phyloP scores from a whole-genome alignment of 1,140 invertebrate species.

The Lanistes nyassanus region DNA sequence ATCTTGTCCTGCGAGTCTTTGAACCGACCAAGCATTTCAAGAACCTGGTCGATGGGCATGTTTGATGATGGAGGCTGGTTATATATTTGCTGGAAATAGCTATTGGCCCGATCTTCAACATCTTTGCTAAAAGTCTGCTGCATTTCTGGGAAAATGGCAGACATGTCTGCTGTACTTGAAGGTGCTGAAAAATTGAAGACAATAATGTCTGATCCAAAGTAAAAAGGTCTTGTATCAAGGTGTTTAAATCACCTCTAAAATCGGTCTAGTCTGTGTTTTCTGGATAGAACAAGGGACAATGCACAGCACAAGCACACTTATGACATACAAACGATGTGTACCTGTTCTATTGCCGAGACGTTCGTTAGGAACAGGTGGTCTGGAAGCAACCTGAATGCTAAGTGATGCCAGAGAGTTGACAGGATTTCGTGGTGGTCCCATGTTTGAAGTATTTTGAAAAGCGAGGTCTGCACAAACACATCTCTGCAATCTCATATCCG shows the following conservation, averaged over 20 bases:
- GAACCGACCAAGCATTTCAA: conserved; percentile 93
- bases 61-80: conserved; percentile 95
- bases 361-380: conserved; percentile 41
- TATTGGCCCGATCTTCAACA: conserved; percentile 96
- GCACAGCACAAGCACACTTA: no score
- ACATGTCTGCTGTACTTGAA: conserved; percentile 45
- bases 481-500: no score
- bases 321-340: neutral
- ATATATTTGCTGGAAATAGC: conserved; percentile 97
- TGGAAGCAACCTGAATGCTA: conserved; percentile 49
- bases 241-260: no score
- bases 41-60: conserved; percentile 75
- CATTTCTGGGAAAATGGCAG: conserved; percentile 60
- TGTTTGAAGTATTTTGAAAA: conserved; percentile 34
- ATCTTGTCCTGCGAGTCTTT: conserved; percentile 89
- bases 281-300: no score
- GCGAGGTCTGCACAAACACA: conserved; percentile 33
- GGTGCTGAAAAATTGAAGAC: neutral
- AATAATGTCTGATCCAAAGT: no score
- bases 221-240: no score
- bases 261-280: no score
- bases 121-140: conserved; percentile 82
- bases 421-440: conserved; percentile 33
- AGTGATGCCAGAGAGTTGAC: conserved; percentile 43
- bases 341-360: conserved; percentile 29